Evolutionary conservation across 2,797 vertebrate genomes (phyloP), one percentile per base, ranked within the genome.

Genomic region (Hafferia zeledoni): DNA sequence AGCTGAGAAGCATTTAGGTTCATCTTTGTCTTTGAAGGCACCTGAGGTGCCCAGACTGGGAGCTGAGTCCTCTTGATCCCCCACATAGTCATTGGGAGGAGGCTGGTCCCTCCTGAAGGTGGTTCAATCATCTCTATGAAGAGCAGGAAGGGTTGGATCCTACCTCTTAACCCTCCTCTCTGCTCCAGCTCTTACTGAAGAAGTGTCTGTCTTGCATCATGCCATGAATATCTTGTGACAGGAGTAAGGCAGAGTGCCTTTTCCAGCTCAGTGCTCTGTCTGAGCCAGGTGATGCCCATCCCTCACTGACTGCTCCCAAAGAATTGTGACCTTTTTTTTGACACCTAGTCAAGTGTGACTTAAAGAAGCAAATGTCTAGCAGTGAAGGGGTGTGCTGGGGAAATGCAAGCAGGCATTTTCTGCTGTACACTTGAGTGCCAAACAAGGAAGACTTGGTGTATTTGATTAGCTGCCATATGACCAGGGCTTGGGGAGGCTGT

Each of bases 181-280:
- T 46, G 47, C 6, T 60, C 20, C 41, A 72, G 17, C 59, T 19
- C 19, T 35, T 74, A 6, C 4, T 86, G 52, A 15, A 87, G 13
- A 52, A 87, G 3, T 13, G 17, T 25, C 12, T 0, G 0, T 47
- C 25, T 75, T 63, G 13, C 14, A 71, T 47, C 1, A 0, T 41
- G 31, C 56, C 39, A 13, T 68, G 9, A 22, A 20, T 64, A 31
- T 25, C 47, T 59, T 60, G 9, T 63, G 49, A 60, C 13, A 70
- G 44, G 13, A 68, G 28, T 60, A 92, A 70, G 15, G 16, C 41
- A 77, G 50, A 49, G 5, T 41, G 72, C 65, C 35, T 89, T 67
- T 75, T 89, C 37, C 68, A 83, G 5, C 19, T 68, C 2, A 0
- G 18, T 55, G 60, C 16, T 70, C n/a, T 68, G 44, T 5, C 10